phyloP scores from a whole-genome alignment of 1,140 invertebrate species.

The Drosophila azteca region DNA sequence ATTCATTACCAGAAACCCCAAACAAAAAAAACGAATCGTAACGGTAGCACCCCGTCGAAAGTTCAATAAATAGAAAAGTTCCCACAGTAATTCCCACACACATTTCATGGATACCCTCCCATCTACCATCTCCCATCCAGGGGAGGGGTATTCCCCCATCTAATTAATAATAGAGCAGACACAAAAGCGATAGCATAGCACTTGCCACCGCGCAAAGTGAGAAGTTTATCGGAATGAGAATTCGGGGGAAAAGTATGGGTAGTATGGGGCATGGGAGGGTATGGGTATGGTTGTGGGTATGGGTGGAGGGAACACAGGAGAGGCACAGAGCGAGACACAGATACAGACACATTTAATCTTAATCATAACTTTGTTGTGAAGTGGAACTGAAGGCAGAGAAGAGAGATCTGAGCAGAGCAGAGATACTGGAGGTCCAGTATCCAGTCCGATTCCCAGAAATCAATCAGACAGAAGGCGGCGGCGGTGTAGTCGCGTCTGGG shows the following conservation, averaged over 20 bases:
- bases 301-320: background rate
- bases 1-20: too few species aligned
- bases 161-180: slow-evolving; percentile 74
- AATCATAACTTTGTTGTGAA: slow-evolving; percentile 78
- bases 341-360: slow-evolving; percentile 63
- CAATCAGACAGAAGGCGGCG: slow-evolving; percentile 64
- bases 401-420: slow-evolving; percentile 7
- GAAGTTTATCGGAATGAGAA: background rate
- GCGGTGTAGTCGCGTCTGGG: slow-evolving; percentile 25
- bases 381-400: slow-evolving; percentile 32
- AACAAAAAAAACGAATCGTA: too few species aligned
- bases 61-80: too few species aligned
- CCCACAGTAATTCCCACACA: too few species aligned
- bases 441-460: slow-evolving; percentile 72
- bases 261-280: background rate
- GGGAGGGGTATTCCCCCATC: slow-evolving; percentile 10
- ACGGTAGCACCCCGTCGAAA: too few species aligned
- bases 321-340: slow-evolving; percentile 20
- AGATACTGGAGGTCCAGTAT: slow-evolving; percentile 17
- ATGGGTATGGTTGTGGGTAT: background rate
- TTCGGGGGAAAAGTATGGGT: background rate
- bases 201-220: slow-evolving; percentile 67
- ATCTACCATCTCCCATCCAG: too few species aligned
- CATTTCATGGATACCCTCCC: too few species aligned
- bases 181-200: slow-evolving; percentile 55